Base-by-base conservation (phyloP, 2,113 vertebrate genomes). In the Cryptotis parvus region DNA sequence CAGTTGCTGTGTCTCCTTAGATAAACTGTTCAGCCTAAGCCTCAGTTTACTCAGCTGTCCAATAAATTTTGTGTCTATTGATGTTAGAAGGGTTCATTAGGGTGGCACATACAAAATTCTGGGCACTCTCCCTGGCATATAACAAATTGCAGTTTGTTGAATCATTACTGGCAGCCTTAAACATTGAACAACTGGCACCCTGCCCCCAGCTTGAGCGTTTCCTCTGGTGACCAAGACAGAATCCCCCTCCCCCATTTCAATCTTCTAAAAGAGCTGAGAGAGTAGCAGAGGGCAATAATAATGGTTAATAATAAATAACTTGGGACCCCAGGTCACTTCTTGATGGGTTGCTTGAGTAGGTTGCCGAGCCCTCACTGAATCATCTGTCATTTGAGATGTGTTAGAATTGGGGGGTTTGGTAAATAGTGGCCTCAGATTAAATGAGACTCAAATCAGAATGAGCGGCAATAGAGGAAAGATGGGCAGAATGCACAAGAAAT, bases 31-130 rank as follows among this genome's bases (percentile, higher is more conserved):
- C 26, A 37, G 65, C 39, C 16, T 74, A 27, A 84, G 77, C 29
- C 87, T 89, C 29, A 3, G 39, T 88, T 78, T 84, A 41, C 52
- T 41, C 55, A 31, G 41, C 74, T 72, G 65, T 94, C 61, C 68
- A 52, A 9, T 29, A 63, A 31, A 9, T 35, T 26, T 16, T 7
- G 4, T 90, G 61, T 14, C 26, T 84, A 2, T 4, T 74, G 4
- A 66, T 41, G 9, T 49, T 37, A 68, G 49, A 73, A 80, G 15
- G 24, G 63, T 52, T 49, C 63, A 78, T 65, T 24, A n/a, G 15
- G 55, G 9, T 0, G 12, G 35, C 63, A 24, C 10, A 5, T 45
- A 9, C 58, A 39, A n/a, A 79, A 4, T 2, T 37, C 33, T 10
- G 52, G 8, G 24, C 35, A 65, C 18, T 9, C 10, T 33, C 39